Base-by-base conservation (phyloP, 2,888 invertebrate species). In the Phyllotreta cruciferae region DNA sequence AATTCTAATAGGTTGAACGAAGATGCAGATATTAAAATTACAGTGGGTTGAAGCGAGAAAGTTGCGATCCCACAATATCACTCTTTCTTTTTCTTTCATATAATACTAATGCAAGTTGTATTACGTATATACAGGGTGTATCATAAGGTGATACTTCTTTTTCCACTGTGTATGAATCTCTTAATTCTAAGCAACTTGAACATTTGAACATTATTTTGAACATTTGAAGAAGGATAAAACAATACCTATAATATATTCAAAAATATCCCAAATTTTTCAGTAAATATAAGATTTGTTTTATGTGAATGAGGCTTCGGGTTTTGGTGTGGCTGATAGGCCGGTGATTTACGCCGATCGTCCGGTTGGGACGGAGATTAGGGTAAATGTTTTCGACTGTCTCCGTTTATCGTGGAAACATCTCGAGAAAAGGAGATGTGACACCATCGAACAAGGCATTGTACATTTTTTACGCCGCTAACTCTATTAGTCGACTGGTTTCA, bases 401-500 rank as follows among this genome's bases (percentile, higher is more conserved):
- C 68, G 70, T 24, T 77, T 77, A 77, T 76, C 77, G 73, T 71
- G 71, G 68, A 71, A 24, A 76, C 76, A 77, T 75, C 77, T 74
- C 69, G 70, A 70, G 66, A 72, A 73, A 75, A 77, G 76, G 75
- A 77, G 37, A 52, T 37, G 75, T 75, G 78, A 79, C 80, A 79
- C 79, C 78, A 77, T 79, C 74, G 75, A 74, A 79, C 79, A 78
- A 71, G 77, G 58, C 63, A 65, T 67, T 67, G 13, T 9, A 70
- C 69, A 71, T 71, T 72, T 72, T 24, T 71, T 69, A 70, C 65
- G 61, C 58, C 76, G 79, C 78, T 78, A 78, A 77, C 73, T 77
- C 79, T 80, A 78, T 78, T 78, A 78, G 77, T 75, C 77, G 77
- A 76, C 76, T 77, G 77, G 76, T 72, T 73, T 71, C 72, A 65